Base-by-base conservation (phyloP, 1,140 invertebrate genomes). In the Choristoneura fumiferana region DNA sequence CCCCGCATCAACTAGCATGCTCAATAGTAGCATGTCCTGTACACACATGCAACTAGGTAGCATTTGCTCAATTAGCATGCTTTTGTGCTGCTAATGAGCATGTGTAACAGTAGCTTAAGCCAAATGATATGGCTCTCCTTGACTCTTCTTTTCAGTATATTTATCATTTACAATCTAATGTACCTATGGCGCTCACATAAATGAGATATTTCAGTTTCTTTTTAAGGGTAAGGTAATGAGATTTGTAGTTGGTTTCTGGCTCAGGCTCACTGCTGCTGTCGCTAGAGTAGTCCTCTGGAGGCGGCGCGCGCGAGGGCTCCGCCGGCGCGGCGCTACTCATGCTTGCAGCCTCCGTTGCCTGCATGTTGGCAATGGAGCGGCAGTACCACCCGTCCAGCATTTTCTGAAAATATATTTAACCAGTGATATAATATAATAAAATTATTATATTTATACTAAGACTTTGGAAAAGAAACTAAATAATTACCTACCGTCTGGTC, bases 161-260 rank as follows among this genome's bases (percentile, higher is more conserved):
- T n/a, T n/a, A n/a, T n/a, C n/a, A n/a, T 29, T 2, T 29, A 29
- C 22, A 29, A 29, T 29, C 22, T 29, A 37, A 9, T 10, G 35
- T 37, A 37, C 35, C 35, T 37, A 37, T 37, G n/a, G 35, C 2
- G 43, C 95, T 93, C 92, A 97, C 96, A 91, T 97, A 98, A 73
- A 98, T 95, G 8, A 98, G 90, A 89, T 95, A 95, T 81, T 96
- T 96, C 0, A 98, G 88, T 91, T 97, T 98, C 62, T 94, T 93
- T 86, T 98, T 98, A 22, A 98, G 88, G 73, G 93, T 93, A 72
- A 94, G 93, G 78, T 98, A 98, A 66, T 97, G 96, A 59, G 94
- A 91, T 77, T 95, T 95, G 71, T 95, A 95, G 73, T 95, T 94
- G 8, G 92, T 84, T 69, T 91, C 91, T 55, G 89, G 87, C 71